Conservation (phyloP, 2,888 invertebrate genomes). For the Amiota mariae region DNA sequence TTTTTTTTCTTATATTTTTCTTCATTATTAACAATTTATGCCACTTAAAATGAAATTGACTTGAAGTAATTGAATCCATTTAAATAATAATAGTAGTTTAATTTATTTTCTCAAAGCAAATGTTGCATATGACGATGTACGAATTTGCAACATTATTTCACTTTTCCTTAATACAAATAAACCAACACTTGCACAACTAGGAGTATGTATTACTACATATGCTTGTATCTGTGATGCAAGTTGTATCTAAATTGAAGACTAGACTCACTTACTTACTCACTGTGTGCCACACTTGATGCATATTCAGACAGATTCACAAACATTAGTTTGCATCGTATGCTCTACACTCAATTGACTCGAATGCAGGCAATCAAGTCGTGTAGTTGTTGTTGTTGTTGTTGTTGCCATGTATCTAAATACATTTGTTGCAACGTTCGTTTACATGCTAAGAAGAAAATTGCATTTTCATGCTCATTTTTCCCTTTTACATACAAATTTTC, state of each 20-base stretch:
- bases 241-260: slow-evolving; percentile 13
- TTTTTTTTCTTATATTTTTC: neutral
- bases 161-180: slow-evolving; percentile 2
- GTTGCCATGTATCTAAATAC: neutral
- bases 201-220: neutral
- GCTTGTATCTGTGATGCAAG: neutral
- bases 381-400: slow-evolving; percentile 1
- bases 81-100: neutral
- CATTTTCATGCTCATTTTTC: slow-evolving; percentile 13
- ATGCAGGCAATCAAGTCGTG: neutral
- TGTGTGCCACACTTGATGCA: neutral
- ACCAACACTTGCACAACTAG: neutral
- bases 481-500: too few relatives aligned
- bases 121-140: slow-evolving; percentile 1
- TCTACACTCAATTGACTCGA: slow-evolving; percentile 15
- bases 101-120: neutral
- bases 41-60: neutral
- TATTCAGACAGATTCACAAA: neutral
- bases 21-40: neutral
- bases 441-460: neutral
- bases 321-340: neutral
- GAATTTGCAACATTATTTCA: slow-evolving; percentile 14
- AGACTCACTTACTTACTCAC: neutral
- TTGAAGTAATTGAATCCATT: slow-evolving; percentile 17
- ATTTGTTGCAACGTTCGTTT: neutral